These are phyloP conservation scores for Clarias laeviceps DNA, from an alignment of 2,797 vertebrate genomes.

Conservation along the genomic window DNA sequence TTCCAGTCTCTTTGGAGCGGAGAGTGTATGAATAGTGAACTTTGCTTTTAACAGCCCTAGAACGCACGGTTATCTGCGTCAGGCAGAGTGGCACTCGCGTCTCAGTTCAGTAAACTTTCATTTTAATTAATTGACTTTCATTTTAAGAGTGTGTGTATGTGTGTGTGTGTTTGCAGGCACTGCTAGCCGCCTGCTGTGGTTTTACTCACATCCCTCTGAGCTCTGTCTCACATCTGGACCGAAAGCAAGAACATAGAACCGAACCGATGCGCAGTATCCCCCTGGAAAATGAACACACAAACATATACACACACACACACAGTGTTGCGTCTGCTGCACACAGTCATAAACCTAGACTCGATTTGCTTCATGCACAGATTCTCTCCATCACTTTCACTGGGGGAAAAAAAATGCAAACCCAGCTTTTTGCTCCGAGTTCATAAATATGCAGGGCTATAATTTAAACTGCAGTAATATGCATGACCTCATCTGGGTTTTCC, in stretches of 20 bases:
- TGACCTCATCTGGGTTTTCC: conserved; percentile 48
- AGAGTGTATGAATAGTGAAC: neutral
- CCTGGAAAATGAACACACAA: neutral
- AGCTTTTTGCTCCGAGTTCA: neutral
- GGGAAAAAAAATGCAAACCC: neutral
- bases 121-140: neutral
- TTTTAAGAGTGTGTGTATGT: neutral
- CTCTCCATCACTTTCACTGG: neutral
- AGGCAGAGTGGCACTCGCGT: neutral
- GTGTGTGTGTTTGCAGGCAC: neutral
- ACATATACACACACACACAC: conserved; percentile 10
- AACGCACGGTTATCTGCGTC: neutral
- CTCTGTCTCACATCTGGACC: conserved; percentile 17
- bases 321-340: neutral
- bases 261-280: conserved; percentile 1
- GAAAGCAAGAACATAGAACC: neutral
- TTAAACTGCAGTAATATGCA: conserved; percentile 48
- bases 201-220: neutral
- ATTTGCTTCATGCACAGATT: conserved; percentile 10
- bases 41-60: neutral
- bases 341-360: neutral
- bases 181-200: neutral
- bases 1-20: neutral
- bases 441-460: conserved; percentile 32
- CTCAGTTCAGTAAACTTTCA: neutral